Evolutionary conservation across 2,888 invertebrate genomes (phyloP), one percentile per base, ranked within the genome.

Genomic region (Dioctria rufipes): DNA sequence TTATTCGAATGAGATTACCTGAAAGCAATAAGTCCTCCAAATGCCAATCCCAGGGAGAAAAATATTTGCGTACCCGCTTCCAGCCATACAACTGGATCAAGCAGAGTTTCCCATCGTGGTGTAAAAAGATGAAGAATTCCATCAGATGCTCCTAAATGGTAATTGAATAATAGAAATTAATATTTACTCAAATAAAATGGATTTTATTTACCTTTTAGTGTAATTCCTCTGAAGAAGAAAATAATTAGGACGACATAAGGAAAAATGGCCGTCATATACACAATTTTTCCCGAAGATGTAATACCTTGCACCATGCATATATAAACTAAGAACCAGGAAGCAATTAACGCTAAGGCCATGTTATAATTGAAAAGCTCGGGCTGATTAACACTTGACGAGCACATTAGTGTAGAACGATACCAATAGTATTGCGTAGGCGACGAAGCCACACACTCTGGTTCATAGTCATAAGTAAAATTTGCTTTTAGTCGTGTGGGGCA

Each of bases 41-140:
- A 98, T 0, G 98, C 98, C 71, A 98, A 90, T 6, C 98, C 98
- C 82, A 98, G 92, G 0, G 98, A 98, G 89, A 98, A 98, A 90
- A 98, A 98, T 85, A 98, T 98, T 89, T 98, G 98, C 0, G 98
- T 98, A 3, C 98, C 98, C 0, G 98, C 98, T 90, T 98, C 98
- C 78, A 98, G 90, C 98, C 98, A 98, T 0, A 98, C 98, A 0
- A 96, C 96, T 6, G 98, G 98, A 90, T 98, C 98, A 51, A 95
- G 90, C 81, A 98, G 92, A 81, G 94, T 96, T 86, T 95, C 95
- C 95, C 98, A 96, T 90, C 96, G 95, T 0, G 98, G 98, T 0
- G 96, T 96, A 87, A 98, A 97, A 42, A 98, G 91, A 89, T 98
- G 97, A 4, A 93, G 91, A 0, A 98, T 90, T 1, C 98, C 98